Evolutionary conservation across 2,888 invertebrate species (phyloP), one percentile per base, ranked within the genome.

Genomic region (Drosophila incognita): DNA sequence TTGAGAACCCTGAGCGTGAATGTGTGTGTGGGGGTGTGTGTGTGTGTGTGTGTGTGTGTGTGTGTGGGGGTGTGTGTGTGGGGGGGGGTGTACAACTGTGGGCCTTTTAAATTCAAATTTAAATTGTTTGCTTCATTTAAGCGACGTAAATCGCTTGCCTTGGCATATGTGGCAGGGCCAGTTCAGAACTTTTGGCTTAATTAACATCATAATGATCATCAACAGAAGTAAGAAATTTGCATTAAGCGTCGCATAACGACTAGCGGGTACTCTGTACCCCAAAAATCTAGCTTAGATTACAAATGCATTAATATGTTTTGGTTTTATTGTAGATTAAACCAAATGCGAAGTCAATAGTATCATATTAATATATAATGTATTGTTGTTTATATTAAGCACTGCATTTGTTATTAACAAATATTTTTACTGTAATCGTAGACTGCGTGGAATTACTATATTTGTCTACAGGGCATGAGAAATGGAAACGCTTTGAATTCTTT

Each of bases 61-160:
- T 42, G 11, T 29, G n/a, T 61, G 18, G 40, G 49, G 38, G 29
- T n/a, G 52, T 21, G 24, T 49, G 49, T 42, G 29, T n/a, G 52
- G 24, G n/a, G n/a, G n/a, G n/a, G n/a, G n/a, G 48, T 42, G 35
- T 58, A 48, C 4, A 33, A 2, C 15, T 56, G 60, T 60, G 51
- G 51, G 48, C 64, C 81, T 72, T 76, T 87, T 85, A 78, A 89
- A 85, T 85, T 85, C 83, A 85, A 87, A 89, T 87, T 87, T 87
- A 85, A 87, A 82, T 85, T 74, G 86, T 54, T 85, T 72, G 88
- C 81, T 85, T 85, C 86, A 83, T 87, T 89, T 76, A 68, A 73
- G 74, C 64, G 58, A n/a, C 65, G 65, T 60, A 79, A 77, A 74
- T 77, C 62, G 64, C 49, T 42, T 29, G 33, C 51, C 52, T 38